phyloP scores from a whole-genome alignment of 2,888 invertebrate genomes.

The Lasioglossum vierecki region DNA sequence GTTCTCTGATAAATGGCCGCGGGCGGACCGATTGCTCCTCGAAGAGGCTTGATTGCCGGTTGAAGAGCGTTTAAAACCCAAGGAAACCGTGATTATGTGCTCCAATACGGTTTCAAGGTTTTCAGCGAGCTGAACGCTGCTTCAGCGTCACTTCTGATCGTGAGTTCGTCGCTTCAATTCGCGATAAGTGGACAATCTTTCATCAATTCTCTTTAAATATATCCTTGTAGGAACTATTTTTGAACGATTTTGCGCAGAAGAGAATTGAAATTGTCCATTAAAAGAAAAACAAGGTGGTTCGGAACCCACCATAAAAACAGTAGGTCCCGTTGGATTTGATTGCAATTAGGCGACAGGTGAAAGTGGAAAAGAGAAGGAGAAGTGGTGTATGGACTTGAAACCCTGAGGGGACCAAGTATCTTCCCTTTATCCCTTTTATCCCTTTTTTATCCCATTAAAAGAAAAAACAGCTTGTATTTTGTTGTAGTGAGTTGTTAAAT shows the following conservation, averaged over 20 bases:
- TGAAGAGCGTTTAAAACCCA: conserved; percentile 10
- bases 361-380: no score
- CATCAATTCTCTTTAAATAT: neutral
- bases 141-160: neutral
- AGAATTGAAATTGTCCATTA: neutral
- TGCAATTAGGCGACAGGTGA: no score
- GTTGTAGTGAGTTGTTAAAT: no score
- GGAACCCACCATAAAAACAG: no score
- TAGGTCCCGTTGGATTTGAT: no score
- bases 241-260: neutral
- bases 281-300: no score
- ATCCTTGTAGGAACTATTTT: neutral
- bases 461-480: no score
- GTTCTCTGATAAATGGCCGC: conserved; percentile 31
- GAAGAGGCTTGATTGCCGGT: conserved; percentile 22
- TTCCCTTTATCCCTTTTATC: no score
- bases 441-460: no score
- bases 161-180: neutral
- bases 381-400: no score
- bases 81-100: conserved; percentile 1
- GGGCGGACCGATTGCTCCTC: conserved; percentile 28
- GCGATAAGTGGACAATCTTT: neutral
- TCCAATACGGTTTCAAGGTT: conserved; percentile 3
- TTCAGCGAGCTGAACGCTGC: neutral
- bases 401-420: no score